Base-by-base conservation (phyloP, 2,113 vertebrate species). In the Dasypus novemcinctus region DNA sequence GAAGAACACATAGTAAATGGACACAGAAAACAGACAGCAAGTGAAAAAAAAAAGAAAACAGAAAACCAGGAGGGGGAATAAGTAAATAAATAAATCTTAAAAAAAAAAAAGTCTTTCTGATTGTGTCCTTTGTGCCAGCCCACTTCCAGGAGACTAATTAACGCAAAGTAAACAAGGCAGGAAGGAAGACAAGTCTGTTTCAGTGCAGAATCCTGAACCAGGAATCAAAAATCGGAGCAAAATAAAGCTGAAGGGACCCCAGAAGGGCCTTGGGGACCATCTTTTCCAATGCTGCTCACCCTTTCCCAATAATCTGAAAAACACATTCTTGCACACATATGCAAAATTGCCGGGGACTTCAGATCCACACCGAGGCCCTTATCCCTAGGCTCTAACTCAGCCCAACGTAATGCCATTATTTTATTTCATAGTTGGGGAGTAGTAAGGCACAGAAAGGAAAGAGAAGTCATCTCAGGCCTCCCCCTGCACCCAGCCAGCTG, bases 51-150 rank as follows among this genome's bases (percentile, higher is more conserved):
- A n/a, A n/a, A n/a, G n/a, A n/a, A n/a, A n/a, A n/a, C n/a, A n/a
- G n/a, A n/a, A n/a, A n/a, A n/a, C n/a, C n/a, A n/a, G n/a, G n/a
- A n/a, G n/a, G n/a, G n/a, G n/a, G n/a, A n/a, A n/a, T n/a, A n/a
- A n/a, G n/a, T n/a, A n/a, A n/a, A n/a, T n/a, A n/a, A n/a, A n/a
- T n/a, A n/a, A n/a, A n/a, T n/a, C n/a, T n/a, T n/a, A n/a, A n/a
- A n/a, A n/a, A n/a, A n/a, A n/a, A n/a, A n/a, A n/a, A 46, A 74
- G 61, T 5, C 14, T 61, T 54, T 64, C 33, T 2, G 3, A 2
- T 3, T 1, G 14, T 1, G 31, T 17, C 5, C 4, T 41, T 13
- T 0, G 0, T 4, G 38, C 33, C 82, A 43, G 74, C 29, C 4
- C 66, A 21, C 38, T 41, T 36, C 64, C 63, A 33, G 4, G 2